Evolutionary conservation across 2,797 vertebrate species (phyloP), one percentile per base, ranked within the genome.

Genomic region (Furcifer pardalis): DNA sequence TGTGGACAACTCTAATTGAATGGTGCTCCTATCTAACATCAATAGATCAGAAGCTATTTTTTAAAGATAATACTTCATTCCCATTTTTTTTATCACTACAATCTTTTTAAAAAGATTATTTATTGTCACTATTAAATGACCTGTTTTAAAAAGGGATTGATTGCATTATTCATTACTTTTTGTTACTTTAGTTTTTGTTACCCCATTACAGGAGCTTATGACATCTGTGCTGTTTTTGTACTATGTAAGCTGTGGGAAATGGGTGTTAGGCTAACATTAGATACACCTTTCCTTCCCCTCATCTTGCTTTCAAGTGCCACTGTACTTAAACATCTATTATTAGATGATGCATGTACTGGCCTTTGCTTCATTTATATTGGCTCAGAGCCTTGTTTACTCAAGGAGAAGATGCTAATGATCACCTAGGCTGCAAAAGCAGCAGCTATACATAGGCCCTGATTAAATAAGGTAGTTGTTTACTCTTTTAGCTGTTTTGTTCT

Each of bases 311-410:
- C 35, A 68, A 44, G 77, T 35, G 42, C 68, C 65, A 56, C 25
- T 52, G 59, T 40, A 86, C 30, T 52, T 30, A 80, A 75, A 75
- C 59, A 74, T 19, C 46, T 15, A 60, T 52, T 15, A 10, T 44
- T 65, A 56, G 35, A 56, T 65, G 68, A 2, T 59, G n/a, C 17
- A 30, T 79, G 56, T 79, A 30, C 69, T 83, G 23, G 60, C 49
- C 42, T 75, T 27, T 32, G 42, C 42, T 71, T 71, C 15, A 27
- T 62, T 77, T 82, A 46, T 63, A 2, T 49, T 82, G 79, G 65
- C 84, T 49, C 32, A 32, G 68, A 12, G 23, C 46, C 42, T 59
- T 79, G 62, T 83, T 75, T 79, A 60, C 77, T 83, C 17, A 68
- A 59, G 69, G 27, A 35, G 71, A 40, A 59, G 46, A 68, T 25